phyloP scores from a whole-genome alignment of 2,797 vertebrate species.

The Gobionotothen gibberifrons region DNA sequence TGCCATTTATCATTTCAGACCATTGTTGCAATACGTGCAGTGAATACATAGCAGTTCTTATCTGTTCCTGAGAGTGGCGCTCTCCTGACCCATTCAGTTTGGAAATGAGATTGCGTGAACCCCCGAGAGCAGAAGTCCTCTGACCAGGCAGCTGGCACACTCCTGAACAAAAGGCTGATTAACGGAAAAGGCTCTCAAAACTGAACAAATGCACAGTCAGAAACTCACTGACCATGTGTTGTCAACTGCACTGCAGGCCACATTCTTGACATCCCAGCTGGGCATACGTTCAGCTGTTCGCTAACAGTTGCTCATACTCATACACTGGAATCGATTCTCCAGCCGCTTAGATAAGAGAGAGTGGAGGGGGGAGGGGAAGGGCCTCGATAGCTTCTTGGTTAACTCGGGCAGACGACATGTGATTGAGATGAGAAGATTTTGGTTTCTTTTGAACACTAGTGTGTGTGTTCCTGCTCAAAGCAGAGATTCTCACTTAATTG shows the following conservation, averaged over 20 bases:
- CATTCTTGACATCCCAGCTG: conserved; percentile 72
- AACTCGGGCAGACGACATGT: conserved; percentile 48
- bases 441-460: conserved; percentile 30
- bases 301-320: conserved; percentile 65
- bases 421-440: conserved; percentile 53
- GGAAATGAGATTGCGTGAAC: conserved; percentile 52
- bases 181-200: conserved; percentile 63
- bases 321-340: conserved; percentile 60
- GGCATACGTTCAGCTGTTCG: conserved; percentile 69
- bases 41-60: conserved; percentile 52
- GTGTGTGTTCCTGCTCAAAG: conserved; percentile 38
- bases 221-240: conserved; percentile 73
- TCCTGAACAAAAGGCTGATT: conserved; percentile 80
- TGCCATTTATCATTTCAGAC: conserved; percentile 55
- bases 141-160: conserved; percentile 81
- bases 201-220: conserved; percentile 69
- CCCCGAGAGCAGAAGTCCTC: conserved; percentile 68
- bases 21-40: conserved; percentile 41
- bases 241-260: conserved; percentile 69
- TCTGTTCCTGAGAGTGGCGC: conserved; percentile 45
- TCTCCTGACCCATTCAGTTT: conserved; percentile 42
- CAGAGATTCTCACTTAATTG: conserved; percentile 66
- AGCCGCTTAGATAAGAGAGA: conserved; percentile 51
- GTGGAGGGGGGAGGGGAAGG: conserved; percentile 15
- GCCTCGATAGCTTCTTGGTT: conserved; percentile 43